Evolutionary conservation across 2,888 invertebrate species (phyloP).

Genomic region (Acleris laterana): DNA sequence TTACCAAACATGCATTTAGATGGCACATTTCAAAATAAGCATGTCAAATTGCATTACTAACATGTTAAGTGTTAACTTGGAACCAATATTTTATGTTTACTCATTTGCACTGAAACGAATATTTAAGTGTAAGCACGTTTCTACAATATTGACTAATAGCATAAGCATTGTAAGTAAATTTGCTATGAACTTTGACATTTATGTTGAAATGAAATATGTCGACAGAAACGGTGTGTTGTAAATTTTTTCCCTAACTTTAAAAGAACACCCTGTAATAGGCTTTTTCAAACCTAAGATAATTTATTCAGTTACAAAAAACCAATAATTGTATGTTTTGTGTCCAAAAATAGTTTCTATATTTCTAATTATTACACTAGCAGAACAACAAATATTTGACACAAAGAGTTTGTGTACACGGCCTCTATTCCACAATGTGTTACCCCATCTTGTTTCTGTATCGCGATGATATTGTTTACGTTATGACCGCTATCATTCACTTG

Average conservation of each 20-base stretch:
- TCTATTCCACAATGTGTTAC: too few relatives aligned
- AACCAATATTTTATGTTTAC: slow-evolving; percentile 18
- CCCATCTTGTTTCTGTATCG: too few relatives aligned
- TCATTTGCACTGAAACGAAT: slow-evolving; percentile 11
- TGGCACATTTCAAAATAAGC: too few relatives aligned
- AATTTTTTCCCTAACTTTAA: background rate
- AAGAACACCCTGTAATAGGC: background rate
- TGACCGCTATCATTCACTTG: too few relatives aligned
- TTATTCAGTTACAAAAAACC: background rate
- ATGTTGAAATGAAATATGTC: background rate
- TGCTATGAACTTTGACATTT: slow-evolving; percentile 18
- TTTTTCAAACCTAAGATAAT: background rate
- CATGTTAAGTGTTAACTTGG: slow-evolving; percentile 11
- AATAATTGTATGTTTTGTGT: background rate
- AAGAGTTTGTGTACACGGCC: too few relatives aligned
- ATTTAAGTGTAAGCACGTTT: slow-evolving; percentile 17
- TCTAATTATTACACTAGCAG: too few relatives aligned
- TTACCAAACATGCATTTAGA: too few relatives aligned
- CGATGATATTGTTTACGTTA: too few relatives aligned
- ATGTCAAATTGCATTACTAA: background rate
- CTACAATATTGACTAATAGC: slow-evolving; percentile 15
- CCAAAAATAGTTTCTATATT: slow-evolving; percentile 2
- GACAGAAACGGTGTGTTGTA: background rate
- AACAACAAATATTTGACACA: too few relatives aligned
- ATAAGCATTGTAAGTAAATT: slow-evolving; percentile 16